phyloP scores from a whole-genome alignment of 1,140 invertebrate genomes.

The Drosophila lacteicornis region DNA sequence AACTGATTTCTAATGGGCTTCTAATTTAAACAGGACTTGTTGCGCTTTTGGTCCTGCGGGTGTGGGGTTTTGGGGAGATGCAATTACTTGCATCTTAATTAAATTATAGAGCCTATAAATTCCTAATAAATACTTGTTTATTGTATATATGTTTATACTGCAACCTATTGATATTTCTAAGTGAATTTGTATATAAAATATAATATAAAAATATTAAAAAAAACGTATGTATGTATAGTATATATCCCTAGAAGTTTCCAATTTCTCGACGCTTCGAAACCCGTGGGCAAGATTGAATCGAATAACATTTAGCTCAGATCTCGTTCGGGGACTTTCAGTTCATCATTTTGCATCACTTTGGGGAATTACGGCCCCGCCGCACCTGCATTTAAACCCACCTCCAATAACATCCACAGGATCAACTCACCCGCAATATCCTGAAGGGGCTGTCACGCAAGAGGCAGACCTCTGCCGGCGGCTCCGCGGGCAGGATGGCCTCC shows the following conservation, averaged over 20 bases:
- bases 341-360: constrained; percentile 48
- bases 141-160: background rate
- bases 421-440: constrained; percentile 88
- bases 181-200: background rate
- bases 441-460: constrained; percentile 88
- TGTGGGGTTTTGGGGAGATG: background rate
- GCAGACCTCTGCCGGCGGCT: constrained; percentile 85
- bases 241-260: background rate
- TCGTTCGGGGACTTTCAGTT: constrained; percentile 15
- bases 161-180: background rate
- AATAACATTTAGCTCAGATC: constrained; percentile 38
- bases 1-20: constrained; percentile 14
- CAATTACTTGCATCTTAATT: background rate
- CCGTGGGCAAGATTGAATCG: background rate
- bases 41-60: constrained; percentile 24
- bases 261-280: background rate
- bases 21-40: constrained; percentile 50
- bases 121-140: too few relatives aligned
- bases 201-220: background rate
- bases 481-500: constrained; percentile 85
- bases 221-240: background rate
- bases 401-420: constrained; percentile 8
- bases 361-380: constrained; percentile 46
- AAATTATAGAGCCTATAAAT: background rate
- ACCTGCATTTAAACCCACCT: constrained; percentile 14